A percentile compares a stretch with the other conserved stretches of the same genome.
Evolutionary conservation across 2,888 invertebrate genomes (phyloP).

Genomic region (Leptopilina syphax): DNA sequence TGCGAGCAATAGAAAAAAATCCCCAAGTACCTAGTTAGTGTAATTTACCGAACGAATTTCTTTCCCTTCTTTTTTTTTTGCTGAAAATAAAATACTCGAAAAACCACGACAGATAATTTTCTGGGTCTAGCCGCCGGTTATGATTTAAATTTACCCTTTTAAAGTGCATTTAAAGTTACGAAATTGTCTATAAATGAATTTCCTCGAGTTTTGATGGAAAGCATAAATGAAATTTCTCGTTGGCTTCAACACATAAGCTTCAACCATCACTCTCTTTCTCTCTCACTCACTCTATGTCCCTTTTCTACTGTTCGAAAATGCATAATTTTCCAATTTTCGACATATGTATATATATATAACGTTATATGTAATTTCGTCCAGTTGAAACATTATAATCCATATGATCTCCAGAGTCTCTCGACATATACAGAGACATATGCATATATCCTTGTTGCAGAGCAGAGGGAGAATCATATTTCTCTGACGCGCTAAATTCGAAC

Average conservation of each 20-base stretch:
- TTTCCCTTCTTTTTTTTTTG: too few species aligned
- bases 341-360: neutral
- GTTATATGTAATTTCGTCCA: neutral
- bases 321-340: constrained; percentile 24
- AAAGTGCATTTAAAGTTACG: constrained; percentile 5
- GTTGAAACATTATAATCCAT: constrained; percentile 6
- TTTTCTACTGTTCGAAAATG: neutral
- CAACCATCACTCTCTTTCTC: neutral
- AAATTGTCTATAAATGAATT: constrained; percentile 10
- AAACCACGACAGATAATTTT: constrained; percentile 1
- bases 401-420: constrained; percentile 11
- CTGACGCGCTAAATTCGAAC: neutral
- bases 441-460: neutral
- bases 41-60: too few species aligned
- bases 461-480: constrained; percentile 3
- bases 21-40: too few species aligned
- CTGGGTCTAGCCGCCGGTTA: neutral
- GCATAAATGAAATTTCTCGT: constrained; percentile 11
- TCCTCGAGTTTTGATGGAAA: constrained; percentile 1
- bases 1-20: too few species aligned
- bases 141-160: constrained; percentile 1
- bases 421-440: neutral
- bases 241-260: neutral
- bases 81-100: too few species aligned
- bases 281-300: neutral